A percentile compares a stretch with the other conserved stretches of the same genome.
Evolutionary conservation across 2,113 vertebrate species (phyloP).

Genomic region (Centropristis striata): DNA sequence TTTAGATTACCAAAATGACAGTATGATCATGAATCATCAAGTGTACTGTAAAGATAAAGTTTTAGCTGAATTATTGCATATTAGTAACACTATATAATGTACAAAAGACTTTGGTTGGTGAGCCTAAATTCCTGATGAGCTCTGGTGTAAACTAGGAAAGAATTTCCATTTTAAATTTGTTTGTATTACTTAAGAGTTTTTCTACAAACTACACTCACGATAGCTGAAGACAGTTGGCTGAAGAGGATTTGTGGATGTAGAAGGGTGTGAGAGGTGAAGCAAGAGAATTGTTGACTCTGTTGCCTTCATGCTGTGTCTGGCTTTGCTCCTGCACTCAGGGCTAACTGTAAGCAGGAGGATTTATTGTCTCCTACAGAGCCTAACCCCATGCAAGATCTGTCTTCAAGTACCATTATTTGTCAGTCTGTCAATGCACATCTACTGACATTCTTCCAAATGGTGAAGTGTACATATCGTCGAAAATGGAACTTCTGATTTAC

Average conservation of each 20-base stretch:
- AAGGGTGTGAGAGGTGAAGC: conserved; percentile 38
- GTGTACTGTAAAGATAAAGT: not conserved
- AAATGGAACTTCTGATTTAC: not conserved
- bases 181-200: not conserved
- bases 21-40: not conserved
- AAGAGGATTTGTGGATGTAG: conserved; percentile 11
- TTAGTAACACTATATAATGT: not conserved
- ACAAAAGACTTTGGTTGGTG: not conserved
- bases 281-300: conserved; percentile 66
- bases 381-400: conserved; percentile 30
- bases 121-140: not conserved
- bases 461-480: conserved; percentile 9
- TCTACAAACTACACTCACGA: not conserved
- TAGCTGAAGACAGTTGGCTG: conserved; percentile 6
- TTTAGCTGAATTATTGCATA: not conserved
- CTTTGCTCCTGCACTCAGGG: conserved; percentile 55
- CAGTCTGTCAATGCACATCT: conserved; percentile 12
- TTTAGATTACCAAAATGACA: too few relatives aligned
- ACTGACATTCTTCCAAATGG: not conserved
- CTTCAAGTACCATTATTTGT: conserved; percentile 48
- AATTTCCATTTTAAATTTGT: not conserved
- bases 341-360: conserved; percentile 56
- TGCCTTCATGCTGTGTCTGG: conserved; percentile 71
- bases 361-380: conserved; percentile 58
- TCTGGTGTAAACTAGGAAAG: not conserved